Evolutionary conservation across 2,797 vertebrate genomes (phyloP).

Genomic region (Lophotriccus pileatus): DNA sequence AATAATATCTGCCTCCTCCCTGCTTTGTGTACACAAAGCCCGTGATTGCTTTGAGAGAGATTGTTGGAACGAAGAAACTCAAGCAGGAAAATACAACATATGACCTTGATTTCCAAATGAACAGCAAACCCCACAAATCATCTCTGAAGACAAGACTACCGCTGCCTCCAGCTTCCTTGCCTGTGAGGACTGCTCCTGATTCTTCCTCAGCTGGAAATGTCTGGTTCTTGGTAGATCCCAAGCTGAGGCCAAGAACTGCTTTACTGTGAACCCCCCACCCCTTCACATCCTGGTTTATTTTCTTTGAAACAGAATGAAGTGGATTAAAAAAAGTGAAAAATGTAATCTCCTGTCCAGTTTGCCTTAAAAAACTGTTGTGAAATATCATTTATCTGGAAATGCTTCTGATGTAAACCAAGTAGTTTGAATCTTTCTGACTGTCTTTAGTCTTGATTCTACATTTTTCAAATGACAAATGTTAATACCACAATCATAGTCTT

Average conservation of each 20-base stretch:
- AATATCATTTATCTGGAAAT: not conserved
- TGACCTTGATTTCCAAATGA: not conserved
- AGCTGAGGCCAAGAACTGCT: not conserved
- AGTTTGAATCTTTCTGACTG: not conserved
- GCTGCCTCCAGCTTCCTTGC: not conserved
- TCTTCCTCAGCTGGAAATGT: not conserved
- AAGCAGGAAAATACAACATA: not conserved
- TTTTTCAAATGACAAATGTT: not conserved
- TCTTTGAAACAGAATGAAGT: not conserved
- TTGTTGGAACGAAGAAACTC: not conserved
- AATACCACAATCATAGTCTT: not conserved
- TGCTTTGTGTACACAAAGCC: not conserved
- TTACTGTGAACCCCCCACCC: not conserved
- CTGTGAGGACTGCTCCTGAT: not conserved
- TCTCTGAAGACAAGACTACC: not conserved
- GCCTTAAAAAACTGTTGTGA: not conserved
- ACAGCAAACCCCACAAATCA: not conserved
- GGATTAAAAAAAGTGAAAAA: not conserved
- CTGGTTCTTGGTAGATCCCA: not conserved
- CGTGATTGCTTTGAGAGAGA: not conserved
- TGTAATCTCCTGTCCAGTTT: not conserved
- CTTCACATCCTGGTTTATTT: not conserved
- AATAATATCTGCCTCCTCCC: not conserved
- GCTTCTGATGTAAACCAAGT: not conserved
- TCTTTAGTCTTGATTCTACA: not conserved